phyloP scores from a whole-genome alignment of 2,113 vertebrate genomes.

The Elgaria multicarinata region DNA sequence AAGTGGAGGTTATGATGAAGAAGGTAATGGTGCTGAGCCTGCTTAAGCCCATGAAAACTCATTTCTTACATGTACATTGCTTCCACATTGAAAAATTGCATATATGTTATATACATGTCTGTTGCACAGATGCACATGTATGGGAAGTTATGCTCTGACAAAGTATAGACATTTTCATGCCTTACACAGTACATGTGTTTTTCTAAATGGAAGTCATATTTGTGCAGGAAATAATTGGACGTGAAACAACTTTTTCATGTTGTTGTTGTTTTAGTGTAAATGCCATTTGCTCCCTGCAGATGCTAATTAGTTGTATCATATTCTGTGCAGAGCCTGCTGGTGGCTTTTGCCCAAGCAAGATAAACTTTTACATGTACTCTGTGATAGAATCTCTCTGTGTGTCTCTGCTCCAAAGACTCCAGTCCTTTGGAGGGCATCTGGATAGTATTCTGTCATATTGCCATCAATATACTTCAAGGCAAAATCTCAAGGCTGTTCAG shows the following conservation, averaged over 20 bases:
- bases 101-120: not conserved
- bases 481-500: slow-evolving; percentile 44
- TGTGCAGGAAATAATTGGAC: not conserved
- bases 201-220: not conserved
- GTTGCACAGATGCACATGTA: no score
- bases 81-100: not conserved
- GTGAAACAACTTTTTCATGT: not conserved
- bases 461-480: not conserved
- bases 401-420: slow-evolving; percentile 32
- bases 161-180: no score
- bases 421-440: not conserved
- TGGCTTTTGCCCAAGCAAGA: slow-evolving; percentile 11
- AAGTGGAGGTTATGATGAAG: not conserved
- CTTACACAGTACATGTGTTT: not conserved
- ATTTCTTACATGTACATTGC: not conserved
- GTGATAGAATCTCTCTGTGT: not conserved
- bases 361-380: slow-evolving; percentile 5
- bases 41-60: not conserved
- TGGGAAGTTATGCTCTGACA: not conserved
- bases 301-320: not conserved
- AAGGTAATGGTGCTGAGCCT: not conserved
- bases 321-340: not conserved
- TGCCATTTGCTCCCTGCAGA: not conserved
- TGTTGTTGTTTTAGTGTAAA: not conserved
- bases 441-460: accelerated